phyloP scores from a whole-genome alignment of 2,113 vertebrate species.

The Odontophorus gujanensis region DNA sequence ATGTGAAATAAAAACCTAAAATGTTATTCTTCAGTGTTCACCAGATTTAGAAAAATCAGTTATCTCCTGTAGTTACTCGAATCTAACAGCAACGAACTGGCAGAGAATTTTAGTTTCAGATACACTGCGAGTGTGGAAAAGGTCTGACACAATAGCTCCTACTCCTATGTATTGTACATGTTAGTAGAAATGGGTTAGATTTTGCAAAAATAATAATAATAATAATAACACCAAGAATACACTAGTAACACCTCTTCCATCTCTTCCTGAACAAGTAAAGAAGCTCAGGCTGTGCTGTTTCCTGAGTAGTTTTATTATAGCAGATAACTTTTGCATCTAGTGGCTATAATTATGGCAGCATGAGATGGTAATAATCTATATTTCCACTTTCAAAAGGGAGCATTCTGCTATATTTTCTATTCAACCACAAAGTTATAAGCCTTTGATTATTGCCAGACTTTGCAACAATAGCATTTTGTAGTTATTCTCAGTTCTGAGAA shows the following conservation, averaged over 20 bases:
- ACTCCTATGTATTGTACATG: neutral
- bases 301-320: conserved; percentile 13
- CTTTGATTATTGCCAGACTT: conserved; percentile 23
- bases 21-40: neutral
- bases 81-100: neutral
- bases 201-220: neutral
- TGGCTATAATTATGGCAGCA: conserved; percentile 43
- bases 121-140: neutral
- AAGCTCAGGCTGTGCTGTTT: conserved; percentile 18
- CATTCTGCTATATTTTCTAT: neutral
- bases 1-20: neutral
- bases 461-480: neutral
- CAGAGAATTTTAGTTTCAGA: neutral
- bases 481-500: neutral
- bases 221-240: neutral
- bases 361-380: conserved; percentile 30
- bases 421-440: conserved; percentile 8
- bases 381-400: conserved; percentile 14
- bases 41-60: neutral
- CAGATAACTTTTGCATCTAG: conserved; percentile 7
- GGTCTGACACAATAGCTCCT: neutral
- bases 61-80: neutral
- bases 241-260: neutral
- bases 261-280: neutral
- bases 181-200: neutral